A percentile compares a stretch with the other conserved stretches of the same genome.
Conservation (phyloP, 92 coral and sea anemone species). For the Zoanthus gigantus region DNA sequence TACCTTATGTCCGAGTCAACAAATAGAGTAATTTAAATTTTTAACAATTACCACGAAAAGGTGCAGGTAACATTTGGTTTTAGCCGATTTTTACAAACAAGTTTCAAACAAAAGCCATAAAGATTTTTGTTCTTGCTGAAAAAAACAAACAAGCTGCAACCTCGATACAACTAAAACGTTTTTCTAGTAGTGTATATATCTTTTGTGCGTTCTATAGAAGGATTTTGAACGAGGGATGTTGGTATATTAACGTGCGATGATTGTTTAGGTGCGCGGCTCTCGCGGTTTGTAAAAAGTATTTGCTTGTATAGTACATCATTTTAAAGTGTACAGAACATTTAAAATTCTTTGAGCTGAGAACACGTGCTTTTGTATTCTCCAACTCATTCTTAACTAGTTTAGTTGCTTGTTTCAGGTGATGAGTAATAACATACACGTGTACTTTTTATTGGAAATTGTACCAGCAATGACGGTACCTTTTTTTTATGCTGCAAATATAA, state of each 20-base stretch:
- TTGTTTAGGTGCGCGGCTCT: background rate
- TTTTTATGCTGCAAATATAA: background rate
- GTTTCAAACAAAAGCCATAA: background rate
- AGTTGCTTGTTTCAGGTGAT: slow-evolving; percentile 20
- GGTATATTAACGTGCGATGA: too few relatives aligned
- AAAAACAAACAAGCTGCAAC: background rate
- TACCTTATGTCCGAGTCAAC: slow-evolving; percentile 6
- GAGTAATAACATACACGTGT: slow-evolving; percentile 21
- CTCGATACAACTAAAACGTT: background rate
- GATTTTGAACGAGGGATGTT: background rate
- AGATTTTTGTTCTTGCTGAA: slow-evolving; percentile 13
- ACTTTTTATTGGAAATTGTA: slow-evolving; percentile 16
- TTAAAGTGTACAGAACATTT: slow-evolving; percentile 27
- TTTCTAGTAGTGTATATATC: background rate
- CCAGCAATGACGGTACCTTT: background rate
- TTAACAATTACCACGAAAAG: background rate
- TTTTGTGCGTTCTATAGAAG: background rate
- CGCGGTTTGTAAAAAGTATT: background rate
- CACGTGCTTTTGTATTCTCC: slow-evolving; percentile 22
- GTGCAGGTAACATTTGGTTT: slow-evolving; percentile 24
- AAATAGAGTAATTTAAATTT: slow-evolving; percentile 28
- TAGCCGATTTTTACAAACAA: slow-evolving; percentile 16
- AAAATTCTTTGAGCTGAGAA: background rate
- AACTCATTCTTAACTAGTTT: background rate
- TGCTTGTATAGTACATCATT: background rate